These are phyloP conservation scores for Gobius niger DNA, from an alignment of 2,113 vertebrate species.

Conservation along the genomic window DNA sequence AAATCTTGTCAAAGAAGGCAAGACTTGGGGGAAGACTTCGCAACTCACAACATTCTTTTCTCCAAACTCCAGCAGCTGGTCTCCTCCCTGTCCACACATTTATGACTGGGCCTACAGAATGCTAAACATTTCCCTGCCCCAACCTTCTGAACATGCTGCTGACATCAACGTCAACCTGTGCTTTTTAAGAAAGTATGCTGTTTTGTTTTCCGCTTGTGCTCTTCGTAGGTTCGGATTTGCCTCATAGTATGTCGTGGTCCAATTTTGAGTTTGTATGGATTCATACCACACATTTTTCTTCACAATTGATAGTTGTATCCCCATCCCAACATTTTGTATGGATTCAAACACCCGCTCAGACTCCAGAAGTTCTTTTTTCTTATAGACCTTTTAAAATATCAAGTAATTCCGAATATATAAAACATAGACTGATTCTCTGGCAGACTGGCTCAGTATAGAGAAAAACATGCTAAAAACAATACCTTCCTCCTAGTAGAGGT, in stretches of 20 bases:
- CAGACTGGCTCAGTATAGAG: too few relatives aligned
- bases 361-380: too few relatives aligned
- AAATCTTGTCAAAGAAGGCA: neutral
- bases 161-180: neutral
- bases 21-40: neutral
- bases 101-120: constrained; percentile 6
- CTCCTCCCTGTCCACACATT: constrained; percentile 2
- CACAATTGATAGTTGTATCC: too few relatives aligned
- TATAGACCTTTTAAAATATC: too few relatives aligned
- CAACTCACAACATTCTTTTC: neutral
- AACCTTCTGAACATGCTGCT: neutral
- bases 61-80: constrained; percentile 4
- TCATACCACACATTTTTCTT: too few relatives aligned
- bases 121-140: constrained; percentile 1
- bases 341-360: too few relatives aligned
- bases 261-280: neutral
- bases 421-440: too few relatives aligned
- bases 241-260: neutral
- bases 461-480: too few relatives aligned
- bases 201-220: neutral
- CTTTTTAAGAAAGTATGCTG: neutral
- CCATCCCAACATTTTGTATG: too few relatives aligned
- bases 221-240: neutral
- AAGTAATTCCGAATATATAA: too few relatives aligned
- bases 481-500: too few relatives aligned